These are phyloP conservation scores for Diplodus sargus DNA, from an alignment of 2,797 vertebrate species.

Conservation along the genomic window DNA sequence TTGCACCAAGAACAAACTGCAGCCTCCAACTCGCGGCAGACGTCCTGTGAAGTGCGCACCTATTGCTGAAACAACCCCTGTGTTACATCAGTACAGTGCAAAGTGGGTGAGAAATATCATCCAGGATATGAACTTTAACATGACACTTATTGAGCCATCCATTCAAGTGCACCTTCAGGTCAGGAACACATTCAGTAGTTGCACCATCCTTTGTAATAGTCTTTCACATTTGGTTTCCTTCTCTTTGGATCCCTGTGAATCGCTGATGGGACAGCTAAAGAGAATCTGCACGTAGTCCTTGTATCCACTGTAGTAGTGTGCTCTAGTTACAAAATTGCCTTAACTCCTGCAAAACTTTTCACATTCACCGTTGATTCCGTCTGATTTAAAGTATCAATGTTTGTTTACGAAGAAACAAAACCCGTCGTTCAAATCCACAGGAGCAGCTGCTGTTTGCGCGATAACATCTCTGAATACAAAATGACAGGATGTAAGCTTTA, in stretches of 20 bases:
- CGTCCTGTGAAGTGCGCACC: slow-evolving; percentile 50
- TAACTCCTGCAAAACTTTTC: neutral
- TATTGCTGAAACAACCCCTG: slow-evolving; percentile 72
- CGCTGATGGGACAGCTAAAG: slow-evolving; percentile 5
- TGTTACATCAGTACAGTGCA: slow-evolving; percentile 74
- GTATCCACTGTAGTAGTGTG: neutral
- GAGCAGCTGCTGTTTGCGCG: slow-evolving; percentile 22
- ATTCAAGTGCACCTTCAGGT: slow-evolving; percentile 43
- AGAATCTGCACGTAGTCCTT: neutral
- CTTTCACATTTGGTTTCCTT: slow-evolving; percentile 21
- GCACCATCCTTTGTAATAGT: slow-evolving; percentile 28
- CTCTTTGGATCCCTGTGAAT: slow-evolving; percentile 20
- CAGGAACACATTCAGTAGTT: slow-evolving; percentile 34
- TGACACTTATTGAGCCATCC: slow-evolving; percentile 57
- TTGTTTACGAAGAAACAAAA: slow-evolving; percentile 43
- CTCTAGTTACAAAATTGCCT: slow-evolving; percentile 1
- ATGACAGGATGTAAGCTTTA: slow-evolving; percentile 43
- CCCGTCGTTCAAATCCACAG: slow-evolving; percentile 26
- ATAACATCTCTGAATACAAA: slow-evolving; percentile 45
- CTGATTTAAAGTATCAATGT: slow-evolving; percentile 19
- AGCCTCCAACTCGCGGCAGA: slow-evolving; percentile 57
- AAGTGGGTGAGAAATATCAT: slow-evolving; percentile 67
- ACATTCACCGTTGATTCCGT: slow-evolving; percentile 12
- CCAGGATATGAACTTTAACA: slow-evolving; percentile 62
- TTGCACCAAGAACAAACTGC: slow-evolving; percentile 54